Conservation (phyloP, 2,888 invertebrate species). For the Synanthedon tipuliformis region DNA sequence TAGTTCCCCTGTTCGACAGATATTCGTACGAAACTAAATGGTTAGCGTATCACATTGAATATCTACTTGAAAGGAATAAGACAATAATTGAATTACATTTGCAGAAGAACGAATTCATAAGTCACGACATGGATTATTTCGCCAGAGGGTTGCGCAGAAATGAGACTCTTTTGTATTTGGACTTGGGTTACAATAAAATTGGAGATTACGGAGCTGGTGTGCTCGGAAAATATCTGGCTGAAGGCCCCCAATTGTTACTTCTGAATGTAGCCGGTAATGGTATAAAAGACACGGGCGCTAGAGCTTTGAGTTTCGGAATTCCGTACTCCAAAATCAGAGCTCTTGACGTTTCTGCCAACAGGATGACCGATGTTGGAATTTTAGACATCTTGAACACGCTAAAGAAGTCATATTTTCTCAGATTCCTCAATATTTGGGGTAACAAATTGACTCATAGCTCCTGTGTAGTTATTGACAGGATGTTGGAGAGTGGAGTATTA, state of each 20-base stretch:
- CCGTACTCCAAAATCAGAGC: conserved; percentile 70
- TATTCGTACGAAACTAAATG: conserved; percentile 56
- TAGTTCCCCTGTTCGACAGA: conserved; percentile 42
- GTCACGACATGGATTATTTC: conserved; percentile 72
- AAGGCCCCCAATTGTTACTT: conserved; percentile 55
- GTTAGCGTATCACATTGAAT: conserved; percentile 62
- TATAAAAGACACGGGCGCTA: conserved; percentile 69
- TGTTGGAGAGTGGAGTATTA: conserved; percentile 39
- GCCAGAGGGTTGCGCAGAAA: conserved; percentile 62
- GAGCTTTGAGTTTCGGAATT: conserved; percentile 63
- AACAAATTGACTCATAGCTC: conserved; percentile 48
- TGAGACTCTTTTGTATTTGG: conserved; percentile 63
- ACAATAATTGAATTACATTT: conserved; percentile 67
- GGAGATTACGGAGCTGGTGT: conserved; percentile 70
- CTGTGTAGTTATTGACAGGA: conserved; percentile 43
- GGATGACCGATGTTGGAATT: conserved; percentile 63
- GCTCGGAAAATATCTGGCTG: conserved; percentile 63
- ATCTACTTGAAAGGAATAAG: conserved; percentile 40
- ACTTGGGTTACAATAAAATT: conserved; percentile 71
- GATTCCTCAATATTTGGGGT: conserved; percentile 56
- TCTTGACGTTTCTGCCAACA: conserved; percentile 70
- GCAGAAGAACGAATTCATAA: conserved; percentile 71
- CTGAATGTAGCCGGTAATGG: conserved; percentile 69
- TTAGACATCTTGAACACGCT: conserved; percentile 65
- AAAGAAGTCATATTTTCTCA: conserved; percentile 57